Base-by-base conservation (phyloP, 2,888 invertebrate genomes). In the Drosophila merina region DNA sequence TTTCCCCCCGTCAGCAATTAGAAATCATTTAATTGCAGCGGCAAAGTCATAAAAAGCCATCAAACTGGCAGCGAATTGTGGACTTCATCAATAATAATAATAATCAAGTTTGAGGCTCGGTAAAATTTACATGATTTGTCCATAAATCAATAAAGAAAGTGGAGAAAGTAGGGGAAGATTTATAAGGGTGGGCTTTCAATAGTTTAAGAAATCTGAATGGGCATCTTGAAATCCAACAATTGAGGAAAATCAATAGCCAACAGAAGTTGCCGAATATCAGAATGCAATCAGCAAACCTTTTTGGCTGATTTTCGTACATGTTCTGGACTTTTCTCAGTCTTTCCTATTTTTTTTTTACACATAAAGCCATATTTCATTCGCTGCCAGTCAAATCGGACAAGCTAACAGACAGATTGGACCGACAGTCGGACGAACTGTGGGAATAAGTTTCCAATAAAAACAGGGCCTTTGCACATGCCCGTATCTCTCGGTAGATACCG, bases 61-160 rank as follows among this genome's bases (percentile, higher is more conserved):
- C 54, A 58, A 66, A 72, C 57, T 40, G 49, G n/a, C 66, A 30
- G 60, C 31, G 64, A 70, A 76, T 66, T 70, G 54, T 33, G 30
- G 31, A 57, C 49, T 56, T 69, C 52, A 57, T 52, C 45, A 75
- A 57, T 72, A 85, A 77, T 74, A 83, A 74, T 72, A 74, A 85
- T 76, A 72, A 76, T 81, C 63, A 58, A 62, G 69, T 69, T 64
- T 64, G 83, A 74, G 78, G 79, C 54, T 40, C 55, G 59, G 64
- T 38, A 49, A 88, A 89, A 90, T 89, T 90, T 87, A 89, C 90
- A 90, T 89, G 79, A 89, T 84, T 87, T 83, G 57, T 62, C 74
- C 88, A 89, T 89, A 88, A 90, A 90, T 90, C 88, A 90, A 82
- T 75, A 20, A 55, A 63, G 38, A 47, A 42, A 58, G 49, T 57